Conservation (phyloP, 2,888 invertebrate species). For the Acleris cristana region DNA sequence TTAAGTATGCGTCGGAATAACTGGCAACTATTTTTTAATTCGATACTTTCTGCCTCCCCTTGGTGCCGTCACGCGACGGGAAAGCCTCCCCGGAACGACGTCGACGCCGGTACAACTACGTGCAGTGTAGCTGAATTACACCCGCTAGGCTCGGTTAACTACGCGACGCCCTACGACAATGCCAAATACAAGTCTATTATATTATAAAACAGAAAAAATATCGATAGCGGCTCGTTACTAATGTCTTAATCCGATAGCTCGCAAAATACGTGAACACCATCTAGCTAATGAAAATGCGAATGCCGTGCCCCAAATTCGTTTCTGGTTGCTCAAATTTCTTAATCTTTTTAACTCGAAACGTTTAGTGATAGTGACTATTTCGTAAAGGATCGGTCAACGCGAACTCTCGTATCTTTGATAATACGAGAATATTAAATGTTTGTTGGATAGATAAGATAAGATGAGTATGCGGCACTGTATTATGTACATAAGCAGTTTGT, state of each 20-base stretch:
- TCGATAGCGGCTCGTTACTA: constrained; percentile 26
- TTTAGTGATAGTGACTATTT: constrained; percentile 10
- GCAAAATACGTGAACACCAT: constrained; percentile 40
- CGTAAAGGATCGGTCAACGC: constrained; percentile 55
- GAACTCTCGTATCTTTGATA: constrained; percentile 28
- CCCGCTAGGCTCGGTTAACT: constrained; percentile 8
- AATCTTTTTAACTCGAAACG: background rate
- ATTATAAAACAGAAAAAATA: background rate
- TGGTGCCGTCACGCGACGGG: constrained; percentile 48
- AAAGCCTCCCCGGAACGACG: constrained; percentile 45
- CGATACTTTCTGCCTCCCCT: constrained; percentile 40
- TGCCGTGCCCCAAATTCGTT: constrained; percentile 36
- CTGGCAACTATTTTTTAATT: constrained; percentile 37
- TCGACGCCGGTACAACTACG: constrained; percentile 34
- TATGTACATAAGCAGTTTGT: background rate
- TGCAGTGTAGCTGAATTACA: constrained; percentile 25
- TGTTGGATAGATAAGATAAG: constrained; percentile 25
- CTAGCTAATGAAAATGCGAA: constrained; percentile 41
- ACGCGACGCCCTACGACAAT: constrained; percentile 6
- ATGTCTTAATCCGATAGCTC: constrained; percentile 38
- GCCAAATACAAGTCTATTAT: no score
- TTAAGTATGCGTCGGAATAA: constrained; percentile 19
- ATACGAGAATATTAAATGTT: constrained; percentile 37
- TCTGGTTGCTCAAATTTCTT: constrained; percentile 13
- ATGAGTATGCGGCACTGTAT: no score